Evolutionary conservation across 92 coral and sea anemone species (phyloP), one percentile per base, ranked within the genome.

Genomic region (Isaurus tuberculatus): DNA sequence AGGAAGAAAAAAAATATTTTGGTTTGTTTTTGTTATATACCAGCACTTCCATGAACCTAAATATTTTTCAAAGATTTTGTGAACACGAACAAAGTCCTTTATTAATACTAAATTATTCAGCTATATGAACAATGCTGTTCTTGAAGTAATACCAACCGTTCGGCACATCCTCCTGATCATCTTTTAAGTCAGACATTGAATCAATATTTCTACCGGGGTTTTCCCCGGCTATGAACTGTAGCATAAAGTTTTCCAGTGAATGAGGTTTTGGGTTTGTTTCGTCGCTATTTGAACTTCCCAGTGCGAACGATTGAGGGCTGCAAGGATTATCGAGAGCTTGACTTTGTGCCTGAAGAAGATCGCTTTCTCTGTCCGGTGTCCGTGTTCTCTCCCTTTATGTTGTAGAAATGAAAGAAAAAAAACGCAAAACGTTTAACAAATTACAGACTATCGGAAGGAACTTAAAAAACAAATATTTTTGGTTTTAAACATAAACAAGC

Each of bases 191-290:
- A 36, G 69, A 9, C 63, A 22, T 55, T 40, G 82, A 22, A 11
- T 37, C 31, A 2, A 27, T 57, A 5, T 77, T 34, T 1, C 13
- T 17, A 31, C 26, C 2, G 4, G 33, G 33, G 10, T 58, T 77
- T 43, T 55, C 63, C 1, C 70, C 28, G 1, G 82, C 22, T 16
- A 77, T 44, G 32, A 57, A 77, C 11, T 77, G 32, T 4, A 46
- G 11, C 82, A 77, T 77, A 3, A 77, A n/a, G 5, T 36, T 34
- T 33, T 77, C 49, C 19, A 77, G 58, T 4, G 82, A 58, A 37
- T 77, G 82, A 3, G 82, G 13, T 40, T 77, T 55, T 51, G 19
- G 53, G 4, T 32, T 53, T 29, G 25, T 64, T 22, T 55, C 34
- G 67, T 14, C 25, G 34, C 31, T 57, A 5, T 27, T 34, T 20